A percentile compares a stretch with the other conserved stretches of the same genome.
These are phyloP conservation scores for Gymnothorax reevesii DNA, from an alignment of 2,797 vertebrate species.

Conservation along the genomic window DNA sequence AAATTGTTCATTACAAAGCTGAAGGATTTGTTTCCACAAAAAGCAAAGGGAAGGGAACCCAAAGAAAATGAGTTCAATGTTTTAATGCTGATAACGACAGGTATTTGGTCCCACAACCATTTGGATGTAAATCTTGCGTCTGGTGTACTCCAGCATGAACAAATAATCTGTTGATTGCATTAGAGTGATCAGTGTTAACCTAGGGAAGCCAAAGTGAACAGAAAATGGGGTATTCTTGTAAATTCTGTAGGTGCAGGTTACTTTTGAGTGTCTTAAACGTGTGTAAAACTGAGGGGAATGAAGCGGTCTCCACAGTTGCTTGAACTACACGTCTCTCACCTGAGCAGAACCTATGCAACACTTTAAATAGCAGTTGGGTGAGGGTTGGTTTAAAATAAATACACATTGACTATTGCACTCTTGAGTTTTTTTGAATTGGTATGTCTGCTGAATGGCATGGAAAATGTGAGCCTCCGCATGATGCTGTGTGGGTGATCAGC, in stretches of 20 bases:
- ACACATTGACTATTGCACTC: constrained; percentile 56
- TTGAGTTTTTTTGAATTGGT: neutral
- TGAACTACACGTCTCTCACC: constrained; percentile 49
- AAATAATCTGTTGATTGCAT: neutral
- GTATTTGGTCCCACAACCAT: neutral
- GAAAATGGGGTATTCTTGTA: neutral
- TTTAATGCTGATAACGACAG: neutral
- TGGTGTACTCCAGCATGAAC: neutral
- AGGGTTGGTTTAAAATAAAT: constrained; percentile 45
- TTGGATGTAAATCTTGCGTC: neutral
- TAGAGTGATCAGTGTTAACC: neutral
- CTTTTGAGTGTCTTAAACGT: constrained; percentile 48
- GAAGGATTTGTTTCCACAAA: neutral
- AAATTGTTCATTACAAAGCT: neutral
- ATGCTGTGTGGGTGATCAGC: neutral
- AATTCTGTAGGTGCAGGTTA: neutral
- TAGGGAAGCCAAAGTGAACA: neutral
- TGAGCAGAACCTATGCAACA: constrained; percentile 63
- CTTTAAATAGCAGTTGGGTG: constrained; percentile 22
- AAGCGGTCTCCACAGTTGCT: constrained; percentile 21
- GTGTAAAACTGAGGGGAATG: constrained; percentile 31
- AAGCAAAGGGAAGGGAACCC: neutral
- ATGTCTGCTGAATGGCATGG: neutral
- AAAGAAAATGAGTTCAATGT: neutral
- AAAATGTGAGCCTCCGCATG: neutral